These are phyloP conservation scores for Grammomys dolichurus DNA, from an alignment of 2,113 vertebrate species.

Conservation along the genomic window DNA sequence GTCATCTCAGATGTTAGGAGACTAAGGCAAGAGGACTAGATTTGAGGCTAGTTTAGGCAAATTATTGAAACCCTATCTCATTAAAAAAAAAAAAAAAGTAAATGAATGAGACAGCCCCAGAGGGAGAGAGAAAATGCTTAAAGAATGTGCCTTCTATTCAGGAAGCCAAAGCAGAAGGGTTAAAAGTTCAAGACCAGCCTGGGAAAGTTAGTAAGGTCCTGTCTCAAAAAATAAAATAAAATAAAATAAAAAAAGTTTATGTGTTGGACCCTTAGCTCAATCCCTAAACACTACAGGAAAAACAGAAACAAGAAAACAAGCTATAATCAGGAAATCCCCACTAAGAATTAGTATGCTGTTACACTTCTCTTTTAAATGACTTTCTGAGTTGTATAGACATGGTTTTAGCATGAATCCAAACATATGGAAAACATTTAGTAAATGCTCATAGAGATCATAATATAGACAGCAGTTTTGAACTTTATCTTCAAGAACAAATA, in stretches of 20 bases:
- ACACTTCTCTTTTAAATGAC: conserved; percentile 14
- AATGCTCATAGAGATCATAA: conserved; percentile 23
- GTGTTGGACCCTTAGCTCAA: background rate
- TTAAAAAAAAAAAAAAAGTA: background rate
- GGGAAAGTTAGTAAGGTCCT: background rate
- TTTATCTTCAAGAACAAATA: conserved; percentile 56
- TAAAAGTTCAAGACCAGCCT: background rate
- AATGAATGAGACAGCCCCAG: background rate
- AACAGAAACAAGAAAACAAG: background rate
- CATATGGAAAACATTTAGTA: background rate
- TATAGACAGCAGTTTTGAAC: conserved; percentile 27
- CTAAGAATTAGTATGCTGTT: background rate
- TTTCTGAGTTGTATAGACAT: conserved; percentile 9
- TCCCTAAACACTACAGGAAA: background rate
- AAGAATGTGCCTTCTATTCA: background rate
- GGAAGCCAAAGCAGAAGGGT: background rate
- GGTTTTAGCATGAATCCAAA: conserved; percentile 1
- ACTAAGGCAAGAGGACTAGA: background rate
- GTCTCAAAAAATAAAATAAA: background rate
- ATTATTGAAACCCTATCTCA: background rate
- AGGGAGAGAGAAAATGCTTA: background rate
- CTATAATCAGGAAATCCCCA: conserved; percentile 12
- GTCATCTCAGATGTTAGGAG: background rate
- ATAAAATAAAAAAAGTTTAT: background rate
- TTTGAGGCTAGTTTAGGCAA: background rate